Base-by-base conservation (phyloP, 2,113 vertebrate species). In the Daubentonia madagascariensis region DNA sequence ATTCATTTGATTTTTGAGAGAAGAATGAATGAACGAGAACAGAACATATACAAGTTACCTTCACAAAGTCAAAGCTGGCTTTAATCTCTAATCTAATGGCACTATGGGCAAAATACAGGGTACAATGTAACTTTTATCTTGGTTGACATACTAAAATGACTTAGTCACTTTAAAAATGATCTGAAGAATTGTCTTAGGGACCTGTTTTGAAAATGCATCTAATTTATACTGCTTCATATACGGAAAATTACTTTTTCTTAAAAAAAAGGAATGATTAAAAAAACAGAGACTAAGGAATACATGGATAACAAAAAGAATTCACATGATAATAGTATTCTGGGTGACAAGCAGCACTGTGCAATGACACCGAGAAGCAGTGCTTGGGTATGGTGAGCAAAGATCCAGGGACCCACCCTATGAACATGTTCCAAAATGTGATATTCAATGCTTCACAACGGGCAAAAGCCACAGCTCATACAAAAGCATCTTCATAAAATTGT, bases 401-500 rank as follows among this genome's bases (percentile, higher is more conserved):
- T 98, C 97, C 97, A 96, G 98, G 98, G 98, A 95, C 98, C 98
- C 98, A 98, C 98, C 96, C 98, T 98, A 97, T 96, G 98, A 98
- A 99, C 99, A 99, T 98, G 98, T 99, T 99, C 99, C 98, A 97
- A 98, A 98, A 98, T 98, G 98, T 98, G 99, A 99, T 98, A 98
- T 98, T 99, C 98, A 98, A 99, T 97, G 98, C 98, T 99, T 99
- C 98, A 98, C 98, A 99, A 99, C 98, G 99, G 97, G 98, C 99
- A 99, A 98, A 99, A 99, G 99, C 99, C 99, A 99, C 98, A 99
- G 99, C 99, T 99, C 99, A 99, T 99, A 99, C 99, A 99, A 99
- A 99, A 99, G 99, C 99, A 98, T 98, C 98, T 99, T 99, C 99
- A 99, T 99, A 99, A 99, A 99, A 99, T 99, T 99, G 99, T 99